Percentiles rank a stretch among this genome's conserved stretches.
phyloP scores from a whole-genome alignment of 2,888 invertebrate genomes.

The Oxyteleia sp. region DNA sequence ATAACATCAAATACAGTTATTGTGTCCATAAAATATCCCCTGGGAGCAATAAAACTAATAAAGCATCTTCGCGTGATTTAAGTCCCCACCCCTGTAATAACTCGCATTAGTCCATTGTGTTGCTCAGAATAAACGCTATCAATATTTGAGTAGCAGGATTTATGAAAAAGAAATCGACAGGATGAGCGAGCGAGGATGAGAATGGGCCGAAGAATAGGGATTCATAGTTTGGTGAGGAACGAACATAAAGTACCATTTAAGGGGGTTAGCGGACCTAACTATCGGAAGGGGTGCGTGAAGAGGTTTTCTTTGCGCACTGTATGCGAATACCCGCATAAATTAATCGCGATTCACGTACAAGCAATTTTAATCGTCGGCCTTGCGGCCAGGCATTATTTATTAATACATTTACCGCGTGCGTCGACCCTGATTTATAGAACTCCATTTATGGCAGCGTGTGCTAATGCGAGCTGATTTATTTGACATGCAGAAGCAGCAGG shows the following conservation, averaged over 20 bases:
- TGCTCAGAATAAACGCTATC: constrained; percentile 40
- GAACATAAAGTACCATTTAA: constrained; percentile 54
- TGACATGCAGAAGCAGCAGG: constrained; percentile 72
- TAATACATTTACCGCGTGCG: constrained; percentile 79
- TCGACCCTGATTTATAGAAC: constrained; percentile 75
- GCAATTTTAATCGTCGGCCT: constrained; percentile 79
- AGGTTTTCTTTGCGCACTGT: constrained; percentile 44
- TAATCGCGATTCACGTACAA: constrained; percentile 77
- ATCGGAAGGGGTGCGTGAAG: constrained; percentile 53
- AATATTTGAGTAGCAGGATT: constrained; percentile 72
- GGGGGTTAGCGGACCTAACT: constrained; percentile 43
- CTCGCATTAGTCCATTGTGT: constrained; percentile 59
- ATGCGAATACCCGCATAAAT: constrained; percentile 77
- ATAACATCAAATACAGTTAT: constrained; percentile 10
- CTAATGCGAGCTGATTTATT: constrained; percentile 78
- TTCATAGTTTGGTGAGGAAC: constrained; percentile 54
- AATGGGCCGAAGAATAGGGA: constrained; percentile 30
- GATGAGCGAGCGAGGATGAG: constrained; percentile 11
- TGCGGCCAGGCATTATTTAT: constrained; percentile 79
- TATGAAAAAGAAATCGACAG: constrained; percentile 49
- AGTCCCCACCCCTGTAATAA: constrained; percentile 56
- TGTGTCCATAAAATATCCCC: constrained; percentile 41
- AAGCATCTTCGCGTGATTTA: constrained; percentile 72
- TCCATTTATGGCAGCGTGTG: constrained; percentile 74
- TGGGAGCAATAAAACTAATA: constrained; percentile 57